Base-by-base conservation (phyloP, 2,797 vertebrate species). In the Coluber constrictor region DNA sequence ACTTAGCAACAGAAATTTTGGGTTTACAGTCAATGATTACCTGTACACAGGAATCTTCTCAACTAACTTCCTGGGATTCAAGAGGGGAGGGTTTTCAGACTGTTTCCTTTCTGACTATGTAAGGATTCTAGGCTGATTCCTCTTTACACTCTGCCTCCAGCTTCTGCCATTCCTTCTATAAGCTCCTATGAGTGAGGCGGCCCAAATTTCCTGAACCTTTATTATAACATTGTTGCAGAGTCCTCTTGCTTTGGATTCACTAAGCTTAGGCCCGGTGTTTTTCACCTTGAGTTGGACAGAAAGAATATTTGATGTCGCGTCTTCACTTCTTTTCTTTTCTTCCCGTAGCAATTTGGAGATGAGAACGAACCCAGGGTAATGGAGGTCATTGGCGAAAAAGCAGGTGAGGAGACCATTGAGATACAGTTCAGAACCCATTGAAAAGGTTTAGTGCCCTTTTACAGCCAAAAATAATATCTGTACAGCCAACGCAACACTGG, bases 291-390 rank as follows among this genome's bases (percentile, higher is more conserved):
- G 29, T 59, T 4, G 47, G 51, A 6, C 57, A 25, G 59, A 56
- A 29, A 11, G 91, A 7, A 4, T 32, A 54, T 8, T 2, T 2
- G 0, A 10, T 87, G 29, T 15, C 15, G 1, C 23, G 7, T 23
- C 1, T 20, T 55, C 27, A 59, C 29, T n/a, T 55, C 47, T 74
- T 29, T 55, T 20, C n/a, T 92, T 92, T 93, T 90, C 29, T 20
- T 83, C 25, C 91, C 57, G 27, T 96, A 99, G 99, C 99, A 98
- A 0, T 4, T 98, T 0, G 99, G 99, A 92, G 98, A 99, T 1
- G 98, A 99, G 97, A 99, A 98, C 92, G 98, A 98, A 89, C 99
- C 98, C 0, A 98, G 89, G 1, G 97, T 99, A 94, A 90, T 99
- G 88, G 98, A 98, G 56, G 94, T 98, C 23, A 96, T 98, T 0